Base-by-base conservation (phyloP, 2,797 vertebrate genomes). In the Hylomyscus alleni region DNA sequence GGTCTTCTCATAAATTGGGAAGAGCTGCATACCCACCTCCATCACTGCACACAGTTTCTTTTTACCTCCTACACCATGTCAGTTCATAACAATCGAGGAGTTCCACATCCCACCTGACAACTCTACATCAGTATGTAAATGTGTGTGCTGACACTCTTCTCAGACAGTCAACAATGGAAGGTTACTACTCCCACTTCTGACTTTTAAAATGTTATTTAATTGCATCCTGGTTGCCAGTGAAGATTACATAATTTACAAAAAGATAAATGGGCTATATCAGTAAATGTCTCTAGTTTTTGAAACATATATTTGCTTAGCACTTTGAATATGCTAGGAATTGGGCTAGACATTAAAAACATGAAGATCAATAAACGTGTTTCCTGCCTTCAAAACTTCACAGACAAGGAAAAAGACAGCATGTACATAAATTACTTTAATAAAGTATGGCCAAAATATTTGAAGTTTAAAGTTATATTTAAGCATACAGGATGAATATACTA, bases 261-360 rank as follows among this genome's bases (percentile, higher is more conserved):
- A 91, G 56, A 50, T 65, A 91, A 93, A 91, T 91, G n/a, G 15
- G 96, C 94, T 76, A 75, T 20, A 75, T 95, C 67, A 67, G 52
- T 73, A 95, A n/a, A 65, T 78, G 92, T 86, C 67, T 83, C 69
- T 95, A 93, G n/a, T 93, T 78, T 91, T n/a, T 26, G 80, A 91
- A 52, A 54, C 52, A 94, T 95, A 86, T 94, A 96, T 95, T 92
- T 97, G 60, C 77, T 93, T 94, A 94, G 81, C 62, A 91, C 62
- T 76, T 95, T 95, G 94, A 96, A 67, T 92, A 96, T 91, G 58
- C 22, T 94, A 95, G 72, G 81, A 97, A 62, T 65, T 93, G 13
- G 11, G 24, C 24, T 56, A 82, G 67, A 67, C n/a, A 84, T 90
- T 90, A 90, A 86, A 69, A 92, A 92, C 73, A 88, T 26, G 72